Percentiles rank a stretch among this genome's conserved stretches.
phyloP scores from a whole-genome alignment of 2,113 vertebrate genomes.

The Picathartes gymnocephalus region DNA sequence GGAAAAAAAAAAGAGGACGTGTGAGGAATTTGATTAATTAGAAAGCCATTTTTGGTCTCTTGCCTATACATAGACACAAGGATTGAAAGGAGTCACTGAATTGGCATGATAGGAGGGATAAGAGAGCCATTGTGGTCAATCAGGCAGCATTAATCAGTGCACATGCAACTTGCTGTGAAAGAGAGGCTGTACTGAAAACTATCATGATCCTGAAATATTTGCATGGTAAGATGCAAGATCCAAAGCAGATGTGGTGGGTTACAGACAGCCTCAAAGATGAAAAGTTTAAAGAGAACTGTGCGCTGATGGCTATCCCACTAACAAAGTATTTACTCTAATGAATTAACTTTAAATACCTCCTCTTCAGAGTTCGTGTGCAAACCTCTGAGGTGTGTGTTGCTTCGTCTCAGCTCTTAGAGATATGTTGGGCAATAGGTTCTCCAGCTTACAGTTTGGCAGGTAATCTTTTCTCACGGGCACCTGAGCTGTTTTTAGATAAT shows the following conservation, averaged over 20 bases:
- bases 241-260: neutral
- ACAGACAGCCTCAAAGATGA: neutral
- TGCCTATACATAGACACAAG: neutral
- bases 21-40: neutral
- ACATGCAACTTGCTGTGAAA: neutral
- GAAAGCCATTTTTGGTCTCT: neutral
- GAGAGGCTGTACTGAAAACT: neutral
- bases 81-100: neutral
- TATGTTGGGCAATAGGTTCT: neutral
- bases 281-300: neutral
- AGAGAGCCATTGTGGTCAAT: neutral
- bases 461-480: constrained; percentile 21
- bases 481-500: constrained; percentile 37
- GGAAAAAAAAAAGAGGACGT: neutral
- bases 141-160: neutral
- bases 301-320: neutral
- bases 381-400: neutral
- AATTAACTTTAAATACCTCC: neutral
- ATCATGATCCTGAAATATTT: neutral
- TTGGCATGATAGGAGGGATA: neutral
- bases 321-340: neutral
- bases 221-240: neutral
- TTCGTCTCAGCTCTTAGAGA: neutral
- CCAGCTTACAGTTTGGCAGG: constrained; percentile 7
- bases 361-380: neutral